phyloP scores from a whole-genome alignment of 2,888 invertebrate species.

The Azorinus chamasolen region DNA sequence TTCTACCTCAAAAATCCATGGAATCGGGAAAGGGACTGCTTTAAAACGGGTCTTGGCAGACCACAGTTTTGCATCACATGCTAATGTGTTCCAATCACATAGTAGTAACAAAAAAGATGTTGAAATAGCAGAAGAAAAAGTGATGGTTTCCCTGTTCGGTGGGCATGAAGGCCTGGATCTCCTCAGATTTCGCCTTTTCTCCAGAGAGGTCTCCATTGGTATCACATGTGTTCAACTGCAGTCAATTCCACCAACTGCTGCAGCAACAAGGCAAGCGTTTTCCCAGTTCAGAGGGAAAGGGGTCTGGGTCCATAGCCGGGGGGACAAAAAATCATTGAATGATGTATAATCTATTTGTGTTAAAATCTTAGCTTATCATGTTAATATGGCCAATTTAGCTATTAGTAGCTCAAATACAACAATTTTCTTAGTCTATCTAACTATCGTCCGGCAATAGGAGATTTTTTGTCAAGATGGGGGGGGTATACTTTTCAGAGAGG shows the following conservation, averaged over 20 bases:
- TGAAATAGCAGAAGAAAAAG: constrained; percentile 9
- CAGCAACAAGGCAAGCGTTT: constrained; percentile 61
- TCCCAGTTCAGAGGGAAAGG: too few species aligned
- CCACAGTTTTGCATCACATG: background rate
- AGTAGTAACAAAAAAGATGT: background rate
- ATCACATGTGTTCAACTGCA: constrained; percentile 56
- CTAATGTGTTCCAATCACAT: background rate
- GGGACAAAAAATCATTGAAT: too few species aligned
- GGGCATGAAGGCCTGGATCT: constrained; percentile 42
- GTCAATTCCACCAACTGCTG: constrained; percentile 66
- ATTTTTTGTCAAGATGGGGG: too few species aligned
- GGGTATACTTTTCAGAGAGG: too few species aligned
- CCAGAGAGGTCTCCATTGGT: constrained; percentile 39
- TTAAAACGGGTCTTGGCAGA: constrained; percentile 25
- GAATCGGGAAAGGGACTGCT: constrained; percentile 46
- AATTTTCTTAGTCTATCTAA: too few species aligned
- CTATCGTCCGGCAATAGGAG: too few species aligned
- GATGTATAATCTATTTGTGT: too few species aligned
- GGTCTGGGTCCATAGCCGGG: too few species aligned
- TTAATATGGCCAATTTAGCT: too few species aligned
- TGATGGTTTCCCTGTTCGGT: constrained; percentile 25
- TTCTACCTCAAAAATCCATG: constrained; percentile 61
- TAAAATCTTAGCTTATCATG: too few species aligned
- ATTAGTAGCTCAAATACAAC: too few species aligned
- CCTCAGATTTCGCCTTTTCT: constrained; percentile 48